Base-by-base conservation (phyloP, 2,797 vertebrate species). In the Thaleichthys pacificus region DNA sequence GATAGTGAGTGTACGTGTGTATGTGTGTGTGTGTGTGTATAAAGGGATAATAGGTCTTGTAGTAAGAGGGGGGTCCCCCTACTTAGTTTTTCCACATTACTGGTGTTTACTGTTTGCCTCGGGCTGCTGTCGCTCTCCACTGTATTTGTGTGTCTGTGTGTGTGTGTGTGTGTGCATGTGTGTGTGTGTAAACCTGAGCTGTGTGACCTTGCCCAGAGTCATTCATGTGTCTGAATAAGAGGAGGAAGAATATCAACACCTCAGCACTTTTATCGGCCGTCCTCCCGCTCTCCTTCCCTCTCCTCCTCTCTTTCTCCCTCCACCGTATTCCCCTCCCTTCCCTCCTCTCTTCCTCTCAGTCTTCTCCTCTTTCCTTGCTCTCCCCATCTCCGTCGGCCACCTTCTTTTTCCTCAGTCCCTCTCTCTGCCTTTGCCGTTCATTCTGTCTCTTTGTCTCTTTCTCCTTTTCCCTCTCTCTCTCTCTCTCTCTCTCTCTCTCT, bases 401-500 rank as follows among this genome's bases (percentile, higher is more conserved):
- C 66, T 47, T 76, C 71, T 24, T 24, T 24, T 49, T 68, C 68
- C 61, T 7, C 69, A 38, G 47, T n/a, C 73, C 35, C 66, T 61
- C 72, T 70, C 77, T 62, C 77, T 68, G 69, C 57, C 64, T 66
- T 56, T 24, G 24, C 24, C 24, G 24, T 24, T 24, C 2, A 1
- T 24, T 24, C 24, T 24, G 24, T 24, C 24, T 24, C 24, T 24
- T 24, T 24, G 24, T 24, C 24, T 24, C 24, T 24, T 24, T 24
- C 24, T 24, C 24, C 24, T 24, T 24, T 24, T 24, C 24, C 1
- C 24, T 24, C 24, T 24, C 24, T 24, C 24, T 24, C 24, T 24
- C 24, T 24, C 24, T 24, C 24, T 24, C 24, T 24, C 24, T 24
- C 24, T 24, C 24, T 24, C 24, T 24, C 24, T 24, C 24, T 24